phyloP scores from a whole-genome alignment of 2,888 invertebrate species.

The Ariolimax columbianus region DNA sequence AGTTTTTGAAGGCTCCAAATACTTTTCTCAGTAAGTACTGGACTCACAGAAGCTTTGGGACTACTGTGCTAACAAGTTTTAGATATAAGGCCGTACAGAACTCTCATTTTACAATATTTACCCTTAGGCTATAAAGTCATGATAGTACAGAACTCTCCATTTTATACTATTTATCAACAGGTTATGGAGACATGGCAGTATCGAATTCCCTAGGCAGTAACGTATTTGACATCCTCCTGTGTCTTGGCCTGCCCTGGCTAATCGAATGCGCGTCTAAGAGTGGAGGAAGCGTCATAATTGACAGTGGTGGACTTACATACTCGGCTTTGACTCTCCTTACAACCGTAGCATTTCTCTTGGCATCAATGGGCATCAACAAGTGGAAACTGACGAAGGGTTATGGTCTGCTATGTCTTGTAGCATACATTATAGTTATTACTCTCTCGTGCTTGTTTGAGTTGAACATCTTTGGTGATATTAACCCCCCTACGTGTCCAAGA shows the following conservation, averaged over 20 bases:
- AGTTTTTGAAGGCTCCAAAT: too few relatives aligned
- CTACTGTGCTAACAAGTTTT: too few relatives aligned
- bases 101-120: too few relatives aligned
- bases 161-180: conserved; percentile 56
- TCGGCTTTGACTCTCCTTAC: conserved; percentile 88
- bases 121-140: too few relatives aligned
- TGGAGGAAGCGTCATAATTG: conserved; percentile 86
- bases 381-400: conserved; percentile 84
- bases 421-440: conserved; percentile 86
- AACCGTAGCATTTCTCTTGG: conserved; percentile 86
- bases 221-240: conserved; percentile 76
- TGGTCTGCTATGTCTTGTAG: conserved; percentile 84
- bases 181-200: conserved; percentile 77
- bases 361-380: conserved; percentile 84
- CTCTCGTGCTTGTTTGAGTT: conserved; percentile 89
- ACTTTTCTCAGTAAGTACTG: too few relatives aligned
- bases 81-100: too few relatives aligned
- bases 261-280: conserved; percentile 62
- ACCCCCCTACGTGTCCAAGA: conserved; percentile 87
- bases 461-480: conserved; percentile 93
- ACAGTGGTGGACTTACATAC: conserved; percentile 89
- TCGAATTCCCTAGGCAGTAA: conserved; percentile 77
- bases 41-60: too few relatives aligned
- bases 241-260: conserved; percentile 77
- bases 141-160: too few relatives aligned